These are phyloP conservation scores for Lymantria monacha DNA, from an alignment of 2,888 invertebrate genomes.

Conservation along the genomic window DNA sequence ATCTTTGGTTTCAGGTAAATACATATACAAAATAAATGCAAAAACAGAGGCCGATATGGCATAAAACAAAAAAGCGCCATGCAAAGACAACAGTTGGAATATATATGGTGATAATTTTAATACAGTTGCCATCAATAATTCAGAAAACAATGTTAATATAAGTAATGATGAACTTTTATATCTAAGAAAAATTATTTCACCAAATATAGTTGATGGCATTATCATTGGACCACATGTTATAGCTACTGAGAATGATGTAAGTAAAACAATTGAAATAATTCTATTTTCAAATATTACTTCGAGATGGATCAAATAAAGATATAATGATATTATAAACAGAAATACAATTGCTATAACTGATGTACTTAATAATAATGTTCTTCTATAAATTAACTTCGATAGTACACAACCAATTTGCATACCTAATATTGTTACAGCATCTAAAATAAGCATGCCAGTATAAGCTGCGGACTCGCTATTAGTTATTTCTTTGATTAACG, in stretches of 20 bases:
- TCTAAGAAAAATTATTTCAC: constrained; percentile 53
- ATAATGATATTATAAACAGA: constrained; percentile 49
- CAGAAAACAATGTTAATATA: constrained; percentile 42
- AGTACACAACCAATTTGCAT: constrained; percentile 55
- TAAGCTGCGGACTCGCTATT: constrained; percentile 47
- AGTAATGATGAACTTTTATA: constrained; percentile 48
- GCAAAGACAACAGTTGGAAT: constrained; percentile 43
- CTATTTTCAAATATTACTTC: constrained; percentile 42
- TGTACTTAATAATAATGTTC: constrained; percentile 46
- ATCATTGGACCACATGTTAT: constrained; percentile 61
- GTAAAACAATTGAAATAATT: constrained; percentile 41
- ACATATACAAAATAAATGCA: constrained; percentile 42
- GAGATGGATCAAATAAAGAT: constrained; percentile 47
- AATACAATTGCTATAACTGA: constrained; percentile 46
- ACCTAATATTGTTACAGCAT: constrained; percentile 56
- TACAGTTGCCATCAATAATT: constrained; percentile 43
- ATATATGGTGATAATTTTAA: constrained; percentile 51
- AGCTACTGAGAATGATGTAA: constrained; percentile 49
- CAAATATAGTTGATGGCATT: constrained; percentile 49
- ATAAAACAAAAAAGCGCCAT: constrained; percentile 52
- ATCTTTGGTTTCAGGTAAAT: constrained; percentile 52
- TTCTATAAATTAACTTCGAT: constrained; percentile 45
- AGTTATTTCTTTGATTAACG: constrained; percentile 50
- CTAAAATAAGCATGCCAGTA: constrained; percentile 56
- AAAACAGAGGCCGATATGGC: constrained; percentile 43